A percentile compares a stretch with the other conserved stretches of the same genome.
These are phyloP conservation scores for Tinea trinotella DNA, from an alignment of 2,888 invertebrate species.

Conservation along the genomic window DNA sequence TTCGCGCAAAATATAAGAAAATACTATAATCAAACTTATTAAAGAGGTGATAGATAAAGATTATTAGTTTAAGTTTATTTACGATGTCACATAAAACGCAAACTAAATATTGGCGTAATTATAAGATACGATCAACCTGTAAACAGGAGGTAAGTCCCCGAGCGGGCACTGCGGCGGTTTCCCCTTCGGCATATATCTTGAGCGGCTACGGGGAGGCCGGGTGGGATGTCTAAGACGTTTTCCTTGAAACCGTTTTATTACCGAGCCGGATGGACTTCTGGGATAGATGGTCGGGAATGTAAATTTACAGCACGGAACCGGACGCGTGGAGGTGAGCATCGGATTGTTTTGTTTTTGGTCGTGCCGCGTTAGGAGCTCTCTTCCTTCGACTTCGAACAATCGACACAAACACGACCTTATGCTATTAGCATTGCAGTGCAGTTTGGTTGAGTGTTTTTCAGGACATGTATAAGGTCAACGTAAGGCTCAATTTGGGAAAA, in stretches of 20 bases:
- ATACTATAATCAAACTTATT: no score
- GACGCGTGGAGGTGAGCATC: constrained; percentile 66
- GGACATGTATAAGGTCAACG: constrained; percentile 6
- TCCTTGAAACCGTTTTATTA: constrained; percentile 69
- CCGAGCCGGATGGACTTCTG: constrained; percentile 67
- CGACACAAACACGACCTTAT: constrained; percentile 1
- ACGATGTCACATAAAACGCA: constrained; percentile 44
- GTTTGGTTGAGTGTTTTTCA: neutral
- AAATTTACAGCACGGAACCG: constrained; percentile 68
- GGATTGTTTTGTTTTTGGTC: constrained; percentile 68
- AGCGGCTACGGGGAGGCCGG: constrained; percentile 30
- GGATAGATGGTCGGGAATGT: constrained; percentile 70
- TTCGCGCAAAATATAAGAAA: no score
- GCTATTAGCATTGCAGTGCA: neutral
- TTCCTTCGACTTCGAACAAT: constrained; percentile 19
- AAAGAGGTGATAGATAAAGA: neutral
- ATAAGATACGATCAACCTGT: constrained; percentile 64
- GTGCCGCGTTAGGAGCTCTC: constrained; percentile 41
- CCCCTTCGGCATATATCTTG: constrained; percentile 57
- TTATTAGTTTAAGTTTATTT: constrained; percentile 15
- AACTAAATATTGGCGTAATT: constrained; percentile 70
- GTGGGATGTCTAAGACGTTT: constrained; percentile 56
- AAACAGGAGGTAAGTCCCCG: constrained; percentile 34
- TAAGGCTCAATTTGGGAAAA: constrained; percentile 25
- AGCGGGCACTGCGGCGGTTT: constrained; percentile 41